These are phyloP conservation scores for Ibidorhyncha struthersii DNA, from an alignment of 2,113 vertebrate species.

Conservation along the genomic window DNA sequence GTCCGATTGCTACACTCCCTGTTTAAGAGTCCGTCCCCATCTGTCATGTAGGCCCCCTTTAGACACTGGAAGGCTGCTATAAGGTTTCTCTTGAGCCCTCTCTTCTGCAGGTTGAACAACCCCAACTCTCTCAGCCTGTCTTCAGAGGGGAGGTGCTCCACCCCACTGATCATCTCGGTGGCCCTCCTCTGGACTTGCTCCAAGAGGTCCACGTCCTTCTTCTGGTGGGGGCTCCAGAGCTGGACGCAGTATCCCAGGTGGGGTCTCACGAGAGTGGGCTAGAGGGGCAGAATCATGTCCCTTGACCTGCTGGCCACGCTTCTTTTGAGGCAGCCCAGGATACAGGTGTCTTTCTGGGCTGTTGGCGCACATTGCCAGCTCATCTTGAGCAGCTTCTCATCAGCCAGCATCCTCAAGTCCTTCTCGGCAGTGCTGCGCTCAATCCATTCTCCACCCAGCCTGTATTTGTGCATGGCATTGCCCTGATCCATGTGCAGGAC, in stretches of 20 bases:
- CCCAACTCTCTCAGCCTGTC: background rate
- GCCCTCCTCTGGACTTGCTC: background rate
- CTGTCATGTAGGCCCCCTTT: background rate
- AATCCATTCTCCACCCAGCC: background rate
- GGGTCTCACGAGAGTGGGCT: background rate
- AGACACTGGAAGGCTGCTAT: background rate
- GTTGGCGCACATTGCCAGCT: background rate
- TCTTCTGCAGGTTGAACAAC: background rate
- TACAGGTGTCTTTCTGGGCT: background rate
- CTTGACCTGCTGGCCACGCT: background rate
- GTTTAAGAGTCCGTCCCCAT: background rate
- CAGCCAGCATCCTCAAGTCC: background rate
- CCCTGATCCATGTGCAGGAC: background rate
- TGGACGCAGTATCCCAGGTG: background rate
- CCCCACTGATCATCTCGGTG: background rate
- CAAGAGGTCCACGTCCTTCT: background rate
- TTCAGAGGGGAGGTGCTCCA: background rate
- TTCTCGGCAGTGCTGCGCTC: background rate
- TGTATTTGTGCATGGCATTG: background rate
- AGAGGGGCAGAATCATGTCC: background rate
- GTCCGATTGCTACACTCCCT: background rate
- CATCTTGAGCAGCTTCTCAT: too few species aligned
- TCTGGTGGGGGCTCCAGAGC: background rate
- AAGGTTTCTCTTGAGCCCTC: background rate
- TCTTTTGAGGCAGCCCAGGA: background rate